Base-by-base conservation (phyloP, 2,797 vertebrate genomes). In the Malacoraja senta region DNA sequence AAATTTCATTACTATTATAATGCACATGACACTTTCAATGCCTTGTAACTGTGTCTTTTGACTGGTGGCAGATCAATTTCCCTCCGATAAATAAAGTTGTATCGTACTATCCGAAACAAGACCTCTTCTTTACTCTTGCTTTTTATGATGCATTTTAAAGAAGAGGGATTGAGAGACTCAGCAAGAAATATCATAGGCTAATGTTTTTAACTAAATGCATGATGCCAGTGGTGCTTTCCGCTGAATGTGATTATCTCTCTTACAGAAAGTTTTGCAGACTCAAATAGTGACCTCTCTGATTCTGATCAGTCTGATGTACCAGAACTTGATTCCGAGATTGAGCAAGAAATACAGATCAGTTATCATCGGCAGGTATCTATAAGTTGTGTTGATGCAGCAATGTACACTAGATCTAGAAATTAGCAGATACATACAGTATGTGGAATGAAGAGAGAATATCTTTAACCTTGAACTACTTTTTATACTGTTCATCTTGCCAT, bases 241-340 rank as follows among this genome's bases (percentile, higher is more conserved):
- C 15, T 29, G 0, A 8, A 74, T 26, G 72, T 77, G 29, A n/a
- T 29, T 35, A 94, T 95, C 94, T 92, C 83, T 78, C 91, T 95
- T 94, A 77, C 95, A 99, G 99, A 99, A 96, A 98, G 96, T 94
- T 96, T 99, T 95, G 96, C 97, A 83, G 99, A 99, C 95, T 99
- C 99, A 58, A 98, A 99, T 95, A 99, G 98, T 21, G 99, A 99
- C 94, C 98, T 99, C 94, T 99, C 99, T 0, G 98, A 99, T 96
- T 99, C 99, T 53, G 99, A 99, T 96, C 97, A 98, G 93, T 99
- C 99, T 93, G 99, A 99, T 80, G 98, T 99, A 94, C 98, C 99
- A 94, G 99, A 99, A 96, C 98, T 99, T 97, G 99, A 99, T 96
- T 99, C 98, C 93, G 99, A 99, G 96, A 99, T 99, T 93, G 99